These are phyloP conservation scores for Antedon mediterranea DNA, from an alignment of 53 echinoderm and acorn worm species.

Conservation along the genomic window DNA sequence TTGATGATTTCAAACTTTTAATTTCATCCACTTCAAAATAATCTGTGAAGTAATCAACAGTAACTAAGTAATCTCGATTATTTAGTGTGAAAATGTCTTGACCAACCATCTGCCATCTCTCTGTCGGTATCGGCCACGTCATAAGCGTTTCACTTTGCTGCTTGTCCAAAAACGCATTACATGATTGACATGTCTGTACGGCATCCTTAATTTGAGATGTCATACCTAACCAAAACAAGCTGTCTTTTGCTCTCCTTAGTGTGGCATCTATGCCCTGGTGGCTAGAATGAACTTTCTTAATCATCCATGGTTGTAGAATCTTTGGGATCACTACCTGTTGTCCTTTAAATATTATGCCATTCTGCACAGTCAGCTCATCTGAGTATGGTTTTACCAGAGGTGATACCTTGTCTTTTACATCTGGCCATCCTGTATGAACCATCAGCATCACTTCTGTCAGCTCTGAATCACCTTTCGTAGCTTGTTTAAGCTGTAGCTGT, in stretches of 20 bases:
- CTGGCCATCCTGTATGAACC: constrained; percentile 3
- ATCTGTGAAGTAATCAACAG: constrained; percentile 28
- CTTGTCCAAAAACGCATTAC: constrained; percentile 4
- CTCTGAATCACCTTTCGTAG: neutral
- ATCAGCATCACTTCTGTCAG: neutral
- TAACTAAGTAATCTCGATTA: constrained; percentile 13
- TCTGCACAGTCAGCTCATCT: constrained; percentile 41
- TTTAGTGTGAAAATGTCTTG: constrained; percentile 17
- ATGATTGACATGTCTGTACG: constrained; percentile 14
- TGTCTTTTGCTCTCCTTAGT: constrained; percentile 15
- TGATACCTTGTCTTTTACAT: neutral
- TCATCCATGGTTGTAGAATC: constrained; percentile 13
- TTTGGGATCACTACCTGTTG: constrained; percentile 32
- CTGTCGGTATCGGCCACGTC: neutral
- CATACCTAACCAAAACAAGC: constrained; percentile 10
- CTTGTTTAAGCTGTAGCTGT: neutral
- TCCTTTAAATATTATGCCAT: constrained; percentile 42
- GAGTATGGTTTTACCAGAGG: constrained; percentile 7
- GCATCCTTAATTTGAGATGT: constrained; percentile 6
- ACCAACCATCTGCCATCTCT: constrained; percentile 10
- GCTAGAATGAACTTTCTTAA: constrained; percentile 21
- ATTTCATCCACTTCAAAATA: constrained; percentile 29
- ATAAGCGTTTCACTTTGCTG: neutral
- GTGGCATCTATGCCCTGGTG: constrained; percentile 35
- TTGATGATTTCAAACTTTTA: constrained; percentile 18